These are phyloP conservation scores for Nesogale talazaci DNA, from an alignment of 2,113 vertebrate genomes.

Conservation along the genomic window DNA sequence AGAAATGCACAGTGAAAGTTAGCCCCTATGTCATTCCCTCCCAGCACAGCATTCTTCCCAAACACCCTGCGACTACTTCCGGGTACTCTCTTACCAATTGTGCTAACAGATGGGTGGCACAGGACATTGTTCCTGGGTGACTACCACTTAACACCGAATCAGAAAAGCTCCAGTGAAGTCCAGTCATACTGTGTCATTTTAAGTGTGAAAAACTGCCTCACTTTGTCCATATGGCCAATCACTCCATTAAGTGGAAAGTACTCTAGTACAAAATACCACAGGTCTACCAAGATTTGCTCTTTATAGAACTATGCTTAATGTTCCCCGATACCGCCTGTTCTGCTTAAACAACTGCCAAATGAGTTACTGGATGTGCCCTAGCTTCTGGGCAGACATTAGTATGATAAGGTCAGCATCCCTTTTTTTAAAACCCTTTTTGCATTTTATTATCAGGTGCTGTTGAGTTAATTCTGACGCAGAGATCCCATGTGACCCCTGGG, in stretches of 20 bases:
- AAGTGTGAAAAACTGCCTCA: constrained; percentile 56
- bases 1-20: neutral
- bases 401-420: too few relatives aligned
- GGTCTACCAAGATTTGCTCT: constrained; percentile 72
- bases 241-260: constrained; percentile 7
- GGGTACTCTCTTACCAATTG: neutral
- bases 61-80: neutral
- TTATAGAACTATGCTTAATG: constrained; percentile 72
- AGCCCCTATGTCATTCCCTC: neutral
- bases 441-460: too few relatives aligned
- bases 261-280: constrained; percentile 67
- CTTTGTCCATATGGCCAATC: constrained; percentile 69
- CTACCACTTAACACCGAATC: constrained; percentile 34
- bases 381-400: constrained; percentile 54
- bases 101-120: constrained; percentile 30
- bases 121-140: constrained; percentile 23
- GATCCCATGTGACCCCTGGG: too few relatives aligned
- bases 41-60: neutral
- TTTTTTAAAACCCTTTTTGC: too few relatives aligned
- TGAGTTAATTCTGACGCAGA: too few relatives aligned
- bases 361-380: constrained; percentile 62
- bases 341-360: constrained; percentile 78
- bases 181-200: constrained; percentile 59
- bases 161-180: constrained; percentile 48
- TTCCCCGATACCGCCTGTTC: constrained; percentile 77